A percentile compares a stretch with the other conserved stretches of the same genome.
phyloP scores from a whole-genome alignment of 2,888 invertebrate genomes.

The Adela reaumurella region DNA sequence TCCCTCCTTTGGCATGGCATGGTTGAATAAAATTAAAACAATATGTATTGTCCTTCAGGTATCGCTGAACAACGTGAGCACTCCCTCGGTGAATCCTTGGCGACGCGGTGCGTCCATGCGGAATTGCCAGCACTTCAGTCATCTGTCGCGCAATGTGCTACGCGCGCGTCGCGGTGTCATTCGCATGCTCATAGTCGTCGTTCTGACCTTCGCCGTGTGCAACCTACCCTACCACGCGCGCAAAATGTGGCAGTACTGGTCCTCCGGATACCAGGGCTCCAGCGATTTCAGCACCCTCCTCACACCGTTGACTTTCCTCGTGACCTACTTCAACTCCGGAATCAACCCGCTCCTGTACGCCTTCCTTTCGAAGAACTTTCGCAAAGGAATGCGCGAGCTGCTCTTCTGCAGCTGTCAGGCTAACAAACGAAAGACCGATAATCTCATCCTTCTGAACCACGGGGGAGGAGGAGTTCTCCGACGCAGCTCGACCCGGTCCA shows the following conservation, averaged over 20 bases:
- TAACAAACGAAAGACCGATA: conserved; percentile 35
- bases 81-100: conserved; percentile 27
- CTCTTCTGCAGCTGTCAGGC: conserved; percentile 57
- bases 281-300: conserved; percentile 73
- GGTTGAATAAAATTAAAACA: too few relatives aligned
- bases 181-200: conserved; percentile 84
- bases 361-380: conserved; percentile 76
- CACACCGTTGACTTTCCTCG: conserved; percentile 81
- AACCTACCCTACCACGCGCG: conserved; percentile 87
- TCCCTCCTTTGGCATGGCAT: too few relatives aligned
- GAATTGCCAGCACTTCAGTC: conserved; percentile 61
- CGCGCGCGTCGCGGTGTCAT: conserved; percentile 82
- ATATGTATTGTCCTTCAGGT: conserved; percentile 21
- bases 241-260: conserved; percentile 86
- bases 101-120: conserved; percentile 37
- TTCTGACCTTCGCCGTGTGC: conserved; percentile 83
- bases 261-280: conserved; percentile 63
- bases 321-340: conserved; percentile 87
- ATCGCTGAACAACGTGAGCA: conserved; percentile 26
- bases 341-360: conserved; percentile 90
- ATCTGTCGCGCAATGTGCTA: conserved; percentile 71
- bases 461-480: conserved; percentile 38
- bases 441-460: conserved; percentile 40
- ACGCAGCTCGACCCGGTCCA: conserved; percentile 49
- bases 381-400: conserved; percentile 81